Evolutionary conservation across 2,888 invertebrate genomes (phyloP).

Genomic region (Epiblema foenella): DNA sequence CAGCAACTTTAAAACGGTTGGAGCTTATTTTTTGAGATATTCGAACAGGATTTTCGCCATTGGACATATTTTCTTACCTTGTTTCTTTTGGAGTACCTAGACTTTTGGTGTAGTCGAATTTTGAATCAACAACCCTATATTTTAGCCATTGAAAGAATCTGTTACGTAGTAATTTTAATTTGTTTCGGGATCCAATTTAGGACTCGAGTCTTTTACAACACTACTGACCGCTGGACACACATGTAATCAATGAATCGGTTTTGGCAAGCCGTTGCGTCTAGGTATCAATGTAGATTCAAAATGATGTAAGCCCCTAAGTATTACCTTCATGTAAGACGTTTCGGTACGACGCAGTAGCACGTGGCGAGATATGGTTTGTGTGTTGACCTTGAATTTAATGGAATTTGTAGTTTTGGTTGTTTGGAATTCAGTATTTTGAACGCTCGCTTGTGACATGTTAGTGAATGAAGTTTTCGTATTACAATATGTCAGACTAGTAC

Average conservation of each 20-base stretch:
- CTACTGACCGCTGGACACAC: slow-evolving; percentile 33
- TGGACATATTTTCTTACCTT: too few relatives aligned
- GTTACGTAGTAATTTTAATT: not conserved
- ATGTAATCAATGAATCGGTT: slow-evolving; percentile 41
- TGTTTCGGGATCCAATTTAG: not conserved
- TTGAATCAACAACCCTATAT: too few relatives aligned
- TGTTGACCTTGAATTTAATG: slow-evolving; percentile 20
- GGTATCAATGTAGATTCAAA: not conserved
- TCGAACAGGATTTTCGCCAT: too few relatives aligned
- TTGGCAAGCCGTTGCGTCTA: slow-evolving; percentile 33
- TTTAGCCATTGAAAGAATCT: too few relatives aligned
- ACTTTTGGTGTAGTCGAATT: too few relatives aligned
- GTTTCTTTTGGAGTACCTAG: too few relatives aligned
- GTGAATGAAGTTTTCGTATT: not conserved
- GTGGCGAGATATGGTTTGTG: slow-evolving; percentile 1
- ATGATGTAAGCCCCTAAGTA: not conserved
- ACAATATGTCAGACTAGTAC: too few relatives aligned
- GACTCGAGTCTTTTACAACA: not conserved
- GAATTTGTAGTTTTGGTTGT: slow-evolving; percentile 1
- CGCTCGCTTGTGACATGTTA: not conserved
- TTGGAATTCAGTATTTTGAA: not conserved
- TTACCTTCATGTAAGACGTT: not conserved
- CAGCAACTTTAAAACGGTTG: too few relatives aligned
- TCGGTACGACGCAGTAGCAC: not conserved
- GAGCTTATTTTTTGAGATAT: too few relatives aligned